Base-by-base conservation (phyloP, 2,113 vertebrate genomes). In the Sialia sialis region DNA sequence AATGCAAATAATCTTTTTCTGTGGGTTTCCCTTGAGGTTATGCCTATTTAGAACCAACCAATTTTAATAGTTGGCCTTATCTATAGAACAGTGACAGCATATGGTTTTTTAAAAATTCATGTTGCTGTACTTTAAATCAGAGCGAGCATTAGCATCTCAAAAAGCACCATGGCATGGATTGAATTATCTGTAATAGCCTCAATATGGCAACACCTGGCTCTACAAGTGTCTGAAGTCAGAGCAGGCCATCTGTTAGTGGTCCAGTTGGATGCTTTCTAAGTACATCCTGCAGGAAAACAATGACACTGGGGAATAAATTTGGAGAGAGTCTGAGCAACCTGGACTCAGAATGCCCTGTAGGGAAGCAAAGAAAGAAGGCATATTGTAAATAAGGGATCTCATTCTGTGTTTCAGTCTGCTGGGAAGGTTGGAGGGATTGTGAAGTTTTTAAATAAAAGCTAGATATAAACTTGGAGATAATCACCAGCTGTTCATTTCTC, bases 381-480 rank as follows among this genome's bases (percentile, higher is more conserved):
- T 17, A 29, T 70, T 74, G 41, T 62, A 95, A 90, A 78, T 77
- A 59, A 89, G 48, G 60, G 13, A 59, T 93, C 78, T 91, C 49
- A 27, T 44, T 60, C 70, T 63, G 34, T 48, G 56, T 52, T 89
- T 83, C 46, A 48, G 73, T 84, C 92, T 93, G 34, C 60, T 89
- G 75, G 84, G 67, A 72, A 90, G 73, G 74, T 74, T 79, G 62
- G 58, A 84, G 20, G 48, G 60, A 56, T 58, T 52, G 63, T 69
- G 90, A 80, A 91, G 81, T 86, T 95, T 96, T 94, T 88, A 90
- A 96, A 94, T 95, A 95, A 90, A 92, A 90, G 82, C 82, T 63
- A 84, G 93, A 55, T 91, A 78, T 52, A 77, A 85, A 94, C 84
- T 87, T 88, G 68, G 87, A 95, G 91, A 91, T 87, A 93, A 48